Evolutionary conservation across 1,140 invertebrate species (phyloP).

Genomic region (Drosophila burlai): DNA sequence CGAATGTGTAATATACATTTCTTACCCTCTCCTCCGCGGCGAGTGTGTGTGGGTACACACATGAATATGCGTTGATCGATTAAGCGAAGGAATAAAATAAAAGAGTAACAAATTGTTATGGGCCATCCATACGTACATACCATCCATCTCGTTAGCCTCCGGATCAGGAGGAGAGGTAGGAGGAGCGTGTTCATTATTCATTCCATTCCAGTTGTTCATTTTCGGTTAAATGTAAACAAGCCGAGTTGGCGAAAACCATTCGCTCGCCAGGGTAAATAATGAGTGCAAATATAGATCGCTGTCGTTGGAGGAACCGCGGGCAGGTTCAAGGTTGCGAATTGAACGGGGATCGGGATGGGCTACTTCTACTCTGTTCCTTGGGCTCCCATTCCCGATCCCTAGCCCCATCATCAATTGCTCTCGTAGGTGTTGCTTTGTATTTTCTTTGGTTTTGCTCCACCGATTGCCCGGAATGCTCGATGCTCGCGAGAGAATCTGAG

Average conservation of each 20-base stretch:
- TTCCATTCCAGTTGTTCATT: slow-evolving; percentile 26
- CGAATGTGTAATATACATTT: slow-evolving; percentile 48
- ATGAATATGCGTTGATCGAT: slow-evolving; percentile 75
- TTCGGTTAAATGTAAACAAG: slow-evolving; percentile 38
- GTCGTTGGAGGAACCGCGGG: background rate
- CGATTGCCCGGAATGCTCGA: slow-evolving; percentile 65
- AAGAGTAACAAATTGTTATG: slow-evolving; percentile 68
- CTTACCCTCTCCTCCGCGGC: slow-evolving; percentile 24
- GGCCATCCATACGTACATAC: background rate
- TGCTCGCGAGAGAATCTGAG: slow-evolving; percentile 30
- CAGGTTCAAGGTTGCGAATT: slow-evolving; percentile 34
- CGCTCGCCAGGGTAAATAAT: slow-evolving; percentile 21
- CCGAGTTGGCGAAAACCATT: slow-evolving; percentile 36
- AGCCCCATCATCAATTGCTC: background rate
- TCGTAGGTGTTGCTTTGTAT: slow-evolving; percentile 39
- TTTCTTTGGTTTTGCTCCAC: slow-evolving; percentile 54
- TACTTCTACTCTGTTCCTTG: background rate
- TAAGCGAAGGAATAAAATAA: slow-evolving; percentile 62
- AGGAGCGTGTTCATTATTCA: slow-evolving; percentile 9
- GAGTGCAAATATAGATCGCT: slow-evolving; percentile 26
- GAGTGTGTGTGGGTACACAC: slow-evolving; percentile 13
- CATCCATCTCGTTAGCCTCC: slow-evolving; percentile 12
- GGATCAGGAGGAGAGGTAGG: background rate
- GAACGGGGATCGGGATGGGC: background rate
- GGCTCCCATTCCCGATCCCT: background rate